Evolutionary conservation across 1,140 invertebrate species (phyloP).

Genomic region (Cotesia vestalis): DNA sequence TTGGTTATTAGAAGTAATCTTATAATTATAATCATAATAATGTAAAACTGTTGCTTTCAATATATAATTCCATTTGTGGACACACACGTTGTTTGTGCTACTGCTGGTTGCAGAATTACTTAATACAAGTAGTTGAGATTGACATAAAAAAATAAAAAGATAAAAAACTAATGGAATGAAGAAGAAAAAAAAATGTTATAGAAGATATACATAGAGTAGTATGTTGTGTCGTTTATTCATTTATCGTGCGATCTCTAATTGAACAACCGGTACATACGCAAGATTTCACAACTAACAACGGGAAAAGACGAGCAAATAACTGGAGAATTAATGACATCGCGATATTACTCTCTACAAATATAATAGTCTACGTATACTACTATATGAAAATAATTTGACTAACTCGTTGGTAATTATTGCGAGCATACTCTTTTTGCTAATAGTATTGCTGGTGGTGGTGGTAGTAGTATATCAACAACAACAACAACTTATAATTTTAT

Average conservation of each 20-base stretch:
- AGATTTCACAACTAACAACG: constrained; percentile 17
- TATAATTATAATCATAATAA: too few relatives aligned
- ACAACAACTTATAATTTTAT: constrained; percentile 12
- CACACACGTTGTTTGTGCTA: too few relatives aligned
- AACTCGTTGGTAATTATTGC: constrained; percentile 20
- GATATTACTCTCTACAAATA: not conserved
- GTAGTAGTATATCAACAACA: not conserved
- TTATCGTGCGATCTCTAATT: constrained; percentile 35
- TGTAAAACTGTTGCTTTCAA: too few relatives aligned
- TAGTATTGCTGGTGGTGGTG: too few relatives aligned
- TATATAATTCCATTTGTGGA: too few relatives aligned
- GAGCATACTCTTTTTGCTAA: not conserved
- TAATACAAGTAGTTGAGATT: not conserved
- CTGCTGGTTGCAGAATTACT: not conserved
- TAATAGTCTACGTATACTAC: not conserved
- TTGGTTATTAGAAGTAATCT: too few relatives aligned
- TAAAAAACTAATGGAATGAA: too few relatives aligned
- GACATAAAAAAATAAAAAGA: not conserved
- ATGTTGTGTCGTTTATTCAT: constrained; percentile 12
- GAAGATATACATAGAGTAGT: not conserved
- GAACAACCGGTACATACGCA: constrained; percentile 24
- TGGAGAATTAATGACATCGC: constrained; percentile 24
- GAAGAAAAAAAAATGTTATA: constrained; percentile 17
- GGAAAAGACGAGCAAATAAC: constrained; percentile 9
- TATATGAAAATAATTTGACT: constrained; percentile 19